Evolutionary conservation across 2,113 vertebrate species (phyloP).

Genomic region (Xiphorhynchus elegans): DNA sequence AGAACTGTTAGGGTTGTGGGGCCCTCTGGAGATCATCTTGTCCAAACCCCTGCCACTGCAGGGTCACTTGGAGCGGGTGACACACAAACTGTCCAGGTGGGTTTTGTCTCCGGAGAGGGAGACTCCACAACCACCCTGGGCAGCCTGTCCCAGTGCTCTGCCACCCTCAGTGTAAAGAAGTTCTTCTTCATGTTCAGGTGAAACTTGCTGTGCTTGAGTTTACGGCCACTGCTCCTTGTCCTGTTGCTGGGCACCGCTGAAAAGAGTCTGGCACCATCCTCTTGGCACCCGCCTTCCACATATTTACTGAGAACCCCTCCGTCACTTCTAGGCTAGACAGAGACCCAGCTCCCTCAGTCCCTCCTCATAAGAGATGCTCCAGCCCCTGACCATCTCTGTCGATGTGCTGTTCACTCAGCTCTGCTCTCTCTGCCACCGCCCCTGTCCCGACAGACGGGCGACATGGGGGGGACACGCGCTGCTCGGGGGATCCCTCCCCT

Average conservation of each 20-base stretch:
- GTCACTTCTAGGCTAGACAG: neutral
- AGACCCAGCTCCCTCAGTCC: neutral
- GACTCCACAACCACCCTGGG: neutral
- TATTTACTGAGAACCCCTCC: neutral
- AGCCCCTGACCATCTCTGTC: no score
- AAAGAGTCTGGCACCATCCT: neutral
- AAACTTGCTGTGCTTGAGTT: neutral
- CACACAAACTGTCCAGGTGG: neutral
- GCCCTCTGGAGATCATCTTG: neutral
- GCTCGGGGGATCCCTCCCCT: no score
- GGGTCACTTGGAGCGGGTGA: neutral
- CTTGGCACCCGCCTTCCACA: neutral
- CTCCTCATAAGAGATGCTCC: neutral
- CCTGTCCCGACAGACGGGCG: no score
- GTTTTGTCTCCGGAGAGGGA: neutral
- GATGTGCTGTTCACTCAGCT: no score
- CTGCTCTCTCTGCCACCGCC: no score
- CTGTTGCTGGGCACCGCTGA: neutral
- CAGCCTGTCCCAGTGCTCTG: neutral
- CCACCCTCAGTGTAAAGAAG: fast-evolving
- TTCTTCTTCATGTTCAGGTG: neutral
- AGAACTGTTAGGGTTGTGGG: neutral
- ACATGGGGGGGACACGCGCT: no score
- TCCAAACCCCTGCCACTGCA: neutral
- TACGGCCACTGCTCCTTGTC: neutral